These are phyloP conservation scores for Neopipo cinnamomea DNA, from an alignment of 2,113 vertebrate genomes.

Conservation along the genomic window DNA sequence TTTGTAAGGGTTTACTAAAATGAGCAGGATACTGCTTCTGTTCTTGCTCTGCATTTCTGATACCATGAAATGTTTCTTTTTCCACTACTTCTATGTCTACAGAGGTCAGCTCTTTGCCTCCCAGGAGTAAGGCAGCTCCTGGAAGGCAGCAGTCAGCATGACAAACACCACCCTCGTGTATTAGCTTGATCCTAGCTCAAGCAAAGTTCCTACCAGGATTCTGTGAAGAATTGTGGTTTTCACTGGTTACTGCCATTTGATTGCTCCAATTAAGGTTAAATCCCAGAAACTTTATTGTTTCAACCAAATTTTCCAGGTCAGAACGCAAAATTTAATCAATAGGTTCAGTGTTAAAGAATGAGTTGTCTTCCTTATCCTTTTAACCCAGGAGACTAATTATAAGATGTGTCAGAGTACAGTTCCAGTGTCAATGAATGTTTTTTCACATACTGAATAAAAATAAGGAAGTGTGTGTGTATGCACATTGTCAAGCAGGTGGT, in stretches of 20 bases:
- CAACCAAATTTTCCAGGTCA: not conserved
- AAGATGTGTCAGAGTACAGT: not conserved
- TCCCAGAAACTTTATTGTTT: not conserved
- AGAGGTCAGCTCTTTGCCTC: not conserved
- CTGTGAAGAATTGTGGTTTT: not conserved
- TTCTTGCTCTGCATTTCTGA: not conserved
- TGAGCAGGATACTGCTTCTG: not conserved
- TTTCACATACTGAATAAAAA: not conserved
- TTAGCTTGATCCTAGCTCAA: not conserved
- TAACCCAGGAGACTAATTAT: not conserved
- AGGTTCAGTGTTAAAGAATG: not conserved
- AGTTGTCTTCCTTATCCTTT: not conserved
- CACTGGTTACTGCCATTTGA: not conserved
- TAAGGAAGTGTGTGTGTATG: not conserved
- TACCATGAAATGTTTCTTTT: not conserved
- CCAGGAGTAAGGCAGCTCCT: not conserved
- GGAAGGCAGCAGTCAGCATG: not conserved
- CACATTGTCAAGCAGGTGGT: not conserved
- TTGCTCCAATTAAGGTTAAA: not conserved
- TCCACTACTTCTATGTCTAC: not conserved
- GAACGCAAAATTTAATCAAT: not conserved
- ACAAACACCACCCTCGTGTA: not conserved
- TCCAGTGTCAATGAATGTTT: not conserved
- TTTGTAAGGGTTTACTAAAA: not conserved
- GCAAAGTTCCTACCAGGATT: not conserved